Percentiles rank a stretch among this genome's conserved stretches.
Evolutionary conservation across 2,113 vertebrate genomes (phyloP).

Genomic region (Chionomys nivalis): DNA sequence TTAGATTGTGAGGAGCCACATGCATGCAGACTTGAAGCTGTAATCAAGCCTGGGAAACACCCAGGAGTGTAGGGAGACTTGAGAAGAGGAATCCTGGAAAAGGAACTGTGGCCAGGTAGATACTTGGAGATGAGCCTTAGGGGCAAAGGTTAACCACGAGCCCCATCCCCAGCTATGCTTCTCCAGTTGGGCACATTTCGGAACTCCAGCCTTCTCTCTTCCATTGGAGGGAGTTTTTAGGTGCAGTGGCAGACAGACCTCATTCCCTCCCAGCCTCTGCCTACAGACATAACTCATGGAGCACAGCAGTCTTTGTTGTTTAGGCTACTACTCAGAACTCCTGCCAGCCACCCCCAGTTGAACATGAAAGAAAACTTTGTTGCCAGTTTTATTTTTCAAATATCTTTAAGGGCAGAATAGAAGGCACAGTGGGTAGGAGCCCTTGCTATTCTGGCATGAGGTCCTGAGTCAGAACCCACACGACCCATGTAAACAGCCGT

Average conservation of each 20-base stretch:
- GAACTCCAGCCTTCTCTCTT: neutral
- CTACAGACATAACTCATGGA: slow-evolving; percentile 26
- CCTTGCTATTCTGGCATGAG: neutral
- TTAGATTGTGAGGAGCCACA: neutral
- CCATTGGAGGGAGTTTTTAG: neutral
- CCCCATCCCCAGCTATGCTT: neutral
- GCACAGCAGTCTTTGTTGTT: neutral
- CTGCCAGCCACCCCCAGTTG: neutral
- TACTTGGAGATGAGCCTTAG: neutral
- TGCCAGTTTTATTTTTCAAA: neutral
- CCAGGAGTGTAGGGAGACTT: neutral
- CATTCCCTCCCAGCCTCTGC: neutral
- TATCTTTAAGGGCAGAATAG: neutral
- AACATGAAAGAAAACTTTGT: neutral
- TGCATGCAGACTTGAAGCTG: neutral
- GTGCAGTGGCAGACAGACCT: no score
- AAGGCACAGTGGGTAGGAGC: no score
- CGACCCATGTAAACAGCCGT: neutral
- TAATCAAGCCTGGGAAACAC: neutral
- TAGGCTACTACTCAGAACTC: neutral
- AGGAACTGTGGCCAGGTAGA: neutral
- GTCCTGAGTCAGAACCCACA: no score
- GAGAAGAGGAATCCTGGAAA: neutral
- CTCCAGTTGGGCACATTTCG: neutral
- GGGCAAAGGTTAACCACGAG: neutral